Evolutionary conservation across 2,888 invertebrate species (phyloP).

Genomic region (Diogma glabrata): DNA sequence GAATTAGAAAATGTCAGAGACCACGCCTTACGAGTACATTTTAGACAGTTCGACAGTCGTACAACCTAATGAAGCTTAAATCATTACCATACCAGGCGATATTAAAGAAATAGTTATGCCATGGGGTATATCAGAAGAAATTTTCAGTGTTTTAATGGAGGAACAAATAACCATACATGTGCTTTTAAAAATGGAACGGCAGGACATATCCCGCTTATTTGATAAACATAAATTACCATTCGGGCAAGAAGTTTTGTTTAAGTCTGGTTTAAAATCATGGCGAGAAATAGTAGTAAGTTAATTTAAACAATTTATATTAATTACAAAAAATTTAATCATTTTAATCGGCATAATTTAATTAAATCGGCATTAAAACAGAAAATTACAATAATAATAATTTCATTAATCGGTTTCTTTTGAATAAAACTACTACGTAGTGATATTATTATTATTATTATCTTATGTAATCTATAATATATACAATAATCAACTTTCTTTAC

Average conservation of each 20-base stretch:
- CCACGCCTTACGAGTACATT: neutral
- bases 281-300: neutral
- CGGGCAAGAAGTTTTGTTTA: neutral
- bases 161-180: neutral
- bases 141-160: neutral
- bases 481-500: too few relatives aligned
- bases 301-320: neutral
- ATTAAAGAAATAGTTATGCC: neutral
- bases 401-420: too few relatives aligned
- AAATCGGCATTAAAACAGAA: too few relatives aligned
- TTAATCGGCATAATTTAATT: too few relatives aligned
- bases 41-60: neutral
- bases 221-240: neutral
- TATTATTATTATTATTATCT: too few relatives aligned
- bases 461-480: too few relatives aligned
- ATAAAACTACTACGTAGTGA: too few relatives aligned
- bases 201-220: neutral
- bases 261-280: slow-evolving; percentile 1
- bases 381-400: too few relatives aligned
- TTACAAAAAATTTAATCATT: too few relatives aligned
- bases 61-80: neutral
- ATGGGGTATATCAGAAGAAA: neutral
- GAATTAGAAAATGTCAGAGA: neutral
- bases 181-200: neutral
- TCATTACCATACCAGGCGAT: neutral